These are phyloP conservation scores for Lutjanus campechanus DNA, from an alignment of 2,797 vertebrate species.

Conservation along the genomic window DNA sequence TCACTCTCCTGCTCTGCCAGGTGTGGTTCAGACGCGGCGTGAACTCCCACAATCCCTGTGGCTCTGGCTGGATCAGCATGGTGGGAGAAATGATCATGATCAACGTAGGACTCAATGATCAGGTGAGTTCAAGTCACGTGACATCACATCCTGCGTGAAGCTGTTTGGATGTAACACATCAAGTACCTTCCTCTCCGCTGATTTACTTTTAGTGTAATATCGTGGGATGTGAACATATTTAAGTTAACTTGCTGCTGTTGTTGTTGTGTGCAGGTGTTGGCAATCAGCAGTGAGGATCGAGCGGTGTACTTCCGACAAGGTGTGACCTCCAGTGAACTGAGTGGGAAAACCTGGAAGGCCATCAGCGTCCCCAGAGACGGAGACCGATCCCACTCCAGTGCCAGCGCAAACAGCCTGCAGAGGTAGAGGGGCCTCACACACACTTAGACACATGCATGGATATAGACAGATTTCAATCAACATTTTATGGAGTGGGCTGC, in stretches of 20 bases:
- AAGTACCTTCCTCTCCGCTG: not conserved
- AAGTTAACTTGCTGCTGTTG: not conserved
- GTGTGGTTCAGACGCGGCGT: conserved; percentile 98
- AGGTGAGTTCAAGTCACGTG: conserved; percentile 81
- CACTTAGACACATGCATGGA: not conserved
- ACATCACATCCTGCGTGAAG: not conserved
- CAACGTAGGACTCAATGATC: conserved; percentile 94
- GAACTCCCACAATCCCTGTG: conserved; percentile 95
- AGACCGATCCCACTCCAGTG: conserved; percentile 92
- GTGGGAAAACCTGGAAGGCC: conserved; percentile 95
- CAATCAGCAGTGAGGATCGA: conserved; percentile 90
- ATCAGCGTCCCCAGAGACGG: conserved; percentile 87
- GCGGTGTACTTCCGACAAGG: conserved; percentile 94
- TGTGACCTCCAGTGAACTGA: conserved; percentile 93
- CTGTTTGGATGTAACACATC: not conserved
- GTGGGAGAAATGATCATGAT: conserved; percentile 97
- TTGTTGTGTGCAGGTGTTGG: conserved; percentile 89
- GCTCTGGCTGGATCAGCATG: conserved; percentile 98
- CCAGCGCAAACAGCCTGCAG: conserved; percentile 90
- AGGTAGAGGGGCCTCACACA: conserved; percentile 82
- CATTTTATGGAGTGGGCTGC: not conserved
- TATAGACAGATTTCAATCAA: not conserved
- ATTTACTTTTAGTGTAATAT: not conserved
- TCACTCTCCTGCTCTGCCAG: conserved; percentile 74
- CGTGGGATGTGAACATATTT: not conserved